Evolutionary conservation across 2,797 vertebrate genomes (phyloP).

Genomic region (Pseudocheirus occidentalis): DNA sequence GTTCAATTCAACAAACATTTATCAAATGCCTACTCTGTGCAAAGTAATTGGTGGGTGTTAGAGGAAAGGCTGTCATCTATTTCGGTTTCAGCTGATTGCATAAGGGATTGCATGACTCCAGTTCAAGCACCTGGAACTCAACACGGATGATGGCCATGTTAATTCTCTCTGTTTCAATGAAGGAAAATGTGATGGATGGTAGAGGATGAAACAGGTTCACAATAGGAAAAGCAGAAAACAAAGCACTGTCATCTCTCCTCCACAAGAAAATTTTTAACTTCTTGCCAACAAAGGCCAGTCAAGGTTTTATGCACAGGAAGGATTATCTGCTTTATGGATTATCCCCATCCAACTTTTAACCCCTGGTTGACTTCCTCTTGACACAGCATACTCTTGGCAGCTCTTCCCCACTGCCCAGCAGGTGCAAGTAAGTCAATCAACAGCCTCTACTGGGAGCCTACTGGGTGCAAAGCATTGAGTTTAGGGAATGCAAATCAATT

Average conservation of each 20-base stretch:
- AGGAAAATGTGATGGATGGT: constrained; percentile 42
- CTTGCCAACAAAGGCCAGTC: not conserved
- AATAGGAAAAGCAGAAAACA: constrained; percentile 50
- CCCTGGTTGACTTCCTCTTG: not conserved
- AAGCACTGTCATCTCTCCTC: constrained; percentile 15
- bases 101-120: not conserved
- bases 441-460: not conserved
- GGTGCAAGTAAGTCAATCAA: not conserved
- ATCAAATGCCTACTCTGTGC: not conserved
- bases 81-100: not conserved
- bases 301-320: constrained; percentile 23
- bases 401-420: not conserved
- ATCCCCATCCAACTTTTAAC: not conserved
- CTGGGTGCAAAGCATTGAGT: constrained; percentile 8
- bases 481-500: constrained; percentile 50
- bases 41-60: not conserved
- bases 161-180: constrained; percentile 56
- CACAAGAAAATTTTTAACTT: constrained; percentile 38
- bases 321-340: not conserved
- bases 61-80: not conserved
- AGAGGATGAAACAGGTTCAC: constrained; percentile 9
- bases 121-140: not conserved
- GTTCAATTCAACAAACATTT: not conserved
- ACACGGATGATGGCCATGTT: not conserved
- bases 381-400: not conserved